These are phyloP conservation scores for Henricia sp. DNA, from an alignment of 53 echinoderm and acorn worm species.

Conservation along the genomic window DNA sequence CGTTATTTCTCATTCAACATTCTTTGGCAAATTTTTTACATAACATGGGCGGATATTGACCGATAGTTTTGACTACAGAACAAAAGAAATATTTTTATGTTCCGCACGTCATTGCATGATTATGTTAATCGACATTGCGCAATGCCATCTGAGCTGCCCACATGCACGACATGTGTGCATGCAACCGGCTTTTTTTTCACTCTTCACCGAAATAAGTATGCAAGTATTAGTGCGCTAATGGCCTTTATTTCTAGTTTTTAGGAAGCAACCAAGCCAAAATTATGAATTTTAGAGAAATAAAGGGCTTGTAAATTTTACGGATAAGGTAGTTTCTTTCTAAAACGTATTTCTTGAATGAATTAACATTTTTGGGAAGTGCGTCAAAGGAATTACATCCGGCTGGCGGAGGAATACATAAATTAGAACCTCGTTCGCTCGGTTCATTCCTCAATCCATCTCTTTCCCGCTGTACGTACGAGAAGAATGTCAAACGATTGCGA, in stretches of 20 bases:
- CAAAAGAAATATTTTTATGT: constrained; percentile 7
- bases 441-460: constrained; percentile 44
- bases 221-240: constrained; percentile 40
- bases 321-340: too few species aligned
- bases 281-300: neutral
- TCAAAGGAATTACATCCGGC: constrained; percentile 18
- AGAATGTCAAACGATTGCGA: constrained; percentile 69
- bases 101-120: constrained; percentile 28
- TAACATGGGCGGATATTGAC: too few species aligned
- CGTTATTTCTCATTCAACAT: too few species aligned
- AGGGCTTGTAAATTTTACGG: too few species aligned
- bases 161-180: constrained; percentile 41
- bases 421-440: neutral
- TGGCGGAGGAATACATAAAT: constrained; percentile 33
- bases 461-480: constrained; percentile 60
- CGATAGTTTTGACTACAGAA: too few species aligned
- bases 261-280: neutral
- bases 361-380: neutral
- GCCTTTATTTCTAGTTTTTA: neutral
- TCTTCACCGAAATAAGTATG: constrained; percentile 19
- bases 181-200: constrained; percentile 49
- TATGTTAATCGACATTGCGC: constrained; percentile 39
- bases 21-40: too few species aligned
- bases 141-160: constrained; percentile 37
- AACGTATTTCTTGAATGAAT: neutral